Percentiles rank a stretch among this genome's conserved stretches.
These are phyloP conservation scores for Cephus cinctus DNA, from an alignment of 1,140 invertebrate species.

Conservation along the genomic window DNA sequence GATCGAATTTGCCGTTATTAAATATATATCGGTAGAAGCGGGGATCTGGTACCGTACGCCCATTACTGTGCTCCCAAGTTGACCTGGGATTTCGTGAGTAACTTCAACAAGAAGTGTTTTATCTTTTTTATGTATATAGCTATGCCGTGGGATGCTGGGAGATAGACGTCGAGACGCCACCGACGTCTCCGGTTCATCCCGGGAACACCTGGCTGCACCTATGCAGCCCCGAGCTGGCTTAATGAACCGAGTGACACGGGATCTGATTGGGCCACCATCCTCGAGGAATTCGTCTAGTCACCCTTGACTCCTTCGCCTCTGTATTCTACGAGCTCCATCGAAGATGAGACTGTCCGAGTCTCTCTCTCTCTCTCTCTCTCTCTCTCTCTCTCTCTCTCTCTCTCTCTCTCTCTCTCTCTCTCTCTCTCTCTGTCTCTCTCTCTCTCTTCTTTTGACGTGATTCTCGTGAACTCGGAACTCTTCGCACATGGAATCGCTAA, in stretches of 20 bases:
- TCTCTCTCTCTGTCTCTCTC: slow-evolving; percentile 18
- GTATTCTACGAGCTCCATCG: slow-evolving; percentile 21
- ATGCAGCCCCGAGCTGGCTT: slow-evolving; percentile 36
- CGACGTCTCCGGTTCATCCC: too few species aligned
- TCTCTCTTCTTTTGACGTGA: not conserved
- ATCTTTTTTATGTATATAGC: too few species aligned
- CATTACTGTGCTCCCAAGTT: too few species aligned
- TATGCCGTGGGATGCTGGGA: too few species aligned
- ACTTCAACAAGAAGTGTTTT: too few species aligned
- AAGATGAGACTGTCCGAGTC: slow-evolving; percentile 23
- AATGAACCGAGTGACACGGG: slow-evolving; percentile 49
- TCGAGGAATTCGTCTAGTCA: slow-evolving; percentile 45
- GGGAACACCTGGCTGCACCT: too few species aligned
- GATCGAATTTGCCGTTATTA: too few species aligned
- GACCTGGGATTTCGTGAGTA: too few species aligned
- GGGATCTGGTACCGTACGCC: too few species aligned
- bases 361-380: slow-evolving; percentile 20
- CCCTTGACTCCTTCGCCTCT: slow-evolving; percentile 28
- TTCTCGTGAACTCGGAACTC: slow-evolving; percentile 1
- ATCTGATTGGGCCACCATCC: slow-evolving; percentile 45
- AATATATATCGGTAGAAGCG: too few species aligned
- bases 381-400: slow-evolving; percentile 13
- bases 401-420: slow-evolving; percentile 20
- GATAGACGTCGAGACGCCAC: too few species aligned
- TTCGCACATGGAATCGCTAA: not conserved